Percentiles rank a stretch among this genome's conserved stretches.
phyloP scores from a whole-genome alignment of 2,797 vertebrate genomes.

The Hydrolagus colliei region DNA sequence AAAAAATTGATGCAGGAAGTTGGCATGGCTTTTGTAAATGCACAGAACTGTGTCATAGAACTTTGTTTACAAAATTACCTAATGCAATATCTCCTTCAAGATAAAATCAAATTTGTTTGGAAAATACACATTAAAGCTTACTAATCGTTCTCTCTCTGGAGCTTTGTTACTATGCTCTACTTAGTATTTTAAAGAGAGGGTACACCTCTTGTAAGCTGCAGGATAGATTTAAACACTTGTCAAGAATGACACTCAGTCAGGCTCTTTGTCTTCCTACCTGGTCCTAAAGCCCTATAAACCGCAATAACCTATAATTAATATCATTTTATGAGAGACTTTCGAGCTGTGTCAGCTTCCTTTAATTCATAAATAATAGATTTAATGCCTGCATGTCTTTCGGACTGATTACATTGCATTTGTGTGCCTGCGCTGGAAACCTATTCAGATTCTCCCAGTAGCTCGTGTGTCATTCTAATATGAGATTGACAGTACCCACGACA shows the following conservation, averaged over 20 bases:
- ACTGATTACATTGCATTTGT: constrained; percentile 14
- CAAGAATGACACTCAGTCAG: background rate
- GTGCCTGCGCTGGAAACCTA: background rate
- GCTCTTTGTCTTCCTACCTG: background rate
- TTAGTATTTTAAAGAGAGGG: constrained; percentile 9
- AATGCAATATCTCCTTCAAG: background rate
- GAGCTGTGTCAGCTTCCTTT: constrained; percentile 16
- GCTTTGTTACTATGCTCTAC: background rate
- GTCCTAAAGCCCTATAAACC: constrained; percentile 26
- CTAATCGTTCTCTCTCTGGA: background rate
- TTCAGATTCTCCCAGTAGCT: background rate
- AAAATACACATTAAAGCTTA: background rate
- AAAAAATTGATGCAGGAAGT: background rate
- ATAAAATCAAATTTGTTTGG: background rate
- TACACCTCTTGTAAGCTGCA: background rate
- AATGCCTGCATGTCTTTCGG: background rate
- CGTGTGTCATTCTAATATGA: background rate
- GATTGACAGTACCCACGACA: constrained; percentile 8
- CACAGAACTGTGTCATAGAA: background rate
- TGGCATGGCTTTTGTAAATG: background rate
- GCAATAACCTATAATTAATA: constrained; percentile 29
- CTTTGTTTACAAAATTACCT: background rate
- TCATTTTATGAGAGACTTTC: constrained; percentile 13
- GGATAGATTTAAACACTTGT: constrained; percentile 24
- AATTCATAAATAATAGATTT: constrained; percentile 29